These are phyloP conservation scores for Clivina fossor DNA, from an alignment of 2,888 invertebrate genomes.

Conservation along the genomic window DNA sequence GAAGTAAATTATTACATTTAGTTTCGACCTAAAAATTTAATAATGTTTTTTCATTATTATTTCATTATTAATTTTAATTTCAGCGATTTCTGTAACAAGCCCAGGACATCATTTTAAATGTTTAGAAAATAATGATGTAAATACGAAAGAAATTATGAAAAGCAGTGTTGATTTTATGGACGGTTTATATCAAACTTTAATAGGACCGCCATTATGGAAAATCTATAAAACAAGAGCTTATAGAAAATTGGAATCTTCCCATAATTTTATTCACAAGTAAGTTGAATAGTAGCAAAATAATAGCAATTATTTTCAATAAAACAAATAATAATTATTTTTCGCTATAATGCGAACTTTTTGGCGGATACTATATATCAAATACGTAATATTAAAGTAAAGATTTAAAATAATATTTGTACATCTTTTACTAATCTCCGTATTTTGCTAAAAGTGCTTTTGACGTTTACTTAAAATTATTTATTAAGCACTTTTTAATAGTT, in stretches of 20 bases:
- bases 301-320: too few species aligned
- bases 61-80: conserved; percentile 36
- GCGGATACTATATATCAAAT: too few species aligned
- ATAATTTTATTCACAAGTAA: too few species aligned
- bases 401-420: too few species aligned
- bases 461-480: too few species aligned
- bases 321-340: too few species aligned
- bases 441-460: too few species aligned
- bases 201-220: conserved; percentile 57
- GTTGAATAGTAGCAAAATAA: too few species aligned
- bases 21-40: background rate
- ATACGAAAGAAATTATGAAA: conserved; percentile 50
- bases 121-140: conserved; percentile 44
- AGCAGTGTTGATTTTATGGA: conserved; percentile 56
- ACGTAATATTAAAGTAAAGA: too few species aligned
- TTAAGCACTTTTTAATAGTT: too few species aligned
- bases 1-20: background rate
- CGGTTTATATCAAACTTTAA: conserved; percentile 54
- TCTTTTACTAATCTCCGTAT: background rate
- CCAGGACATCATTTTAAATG: conserved; percentile 57
- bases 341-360: too few species aligned
- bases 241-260: conserved; percentile 54
- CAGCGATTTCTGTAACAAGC: conserved; percentile 58
- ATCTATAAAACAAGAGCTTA: conserved; percentile 55
- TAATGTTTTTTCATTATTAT: conserved; percentile 17